Base-by-base conservation (phyloP, 2,888 invertebrate genomes). In the Lobophora halterata region DNA sequence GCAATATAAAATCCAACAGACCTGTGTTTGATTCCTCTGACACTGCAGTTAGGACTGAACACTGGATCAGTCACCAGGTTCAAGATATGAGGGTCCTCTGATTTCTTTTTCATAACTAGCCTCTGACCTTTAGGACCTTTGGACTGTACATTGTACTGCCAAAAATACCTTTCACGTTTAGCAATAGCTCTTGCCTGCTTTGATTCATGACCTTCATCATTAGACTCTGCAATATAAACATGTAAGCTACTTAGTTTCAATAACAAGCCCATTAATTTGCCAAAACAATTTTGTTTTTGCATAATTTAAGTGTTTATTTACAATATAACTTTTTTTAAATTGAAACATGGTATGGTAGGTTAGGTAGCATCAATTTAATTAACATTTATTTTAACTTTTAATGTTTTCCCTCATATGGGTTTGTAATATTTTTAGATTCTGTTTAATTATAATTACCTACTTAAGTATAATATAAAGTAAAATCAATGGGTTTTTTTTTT, bases 111-210 rank as follows among this genome's bases (percentile, higher is more conserved):
- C 59, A 96, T 89, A 27, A 95, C 92, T 46, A 97, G 88, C 48
- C 97, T 89, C 75, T 97, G 96, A 21, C 98, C 97, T 85, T 99
- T 97, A 3, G 98, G 97, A 1, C 99, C 98, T 82, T 99, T 97
- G 1, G 98, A 95, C 82, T 98, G 98, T 0, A 98, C 97, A 87
- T 99, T 99, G 78, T 99, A 99, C 76, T 98, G 98, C 98, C 99
- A 99, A 76, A 99, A 98, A 80, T 90, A 98, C 45, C 93, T 90
- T 66, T 97, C 96, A 57, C 93, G 95, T 74, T 95, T 95, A 30
- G 82, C 75, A 47, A 55, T 67, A 13, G 68, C 68, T 6, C 85
- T 66, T 10, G 79, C 67, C 43, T 88, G 75, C 65, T 80, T 85
- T 38, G 70, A 69, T 66, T 88, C 90, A 40, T 89, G 77, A 18